phyloP scores from a whole-genome alignment of 2,888 invertebrate species.

The Hyppa rectilinea region DNA sequence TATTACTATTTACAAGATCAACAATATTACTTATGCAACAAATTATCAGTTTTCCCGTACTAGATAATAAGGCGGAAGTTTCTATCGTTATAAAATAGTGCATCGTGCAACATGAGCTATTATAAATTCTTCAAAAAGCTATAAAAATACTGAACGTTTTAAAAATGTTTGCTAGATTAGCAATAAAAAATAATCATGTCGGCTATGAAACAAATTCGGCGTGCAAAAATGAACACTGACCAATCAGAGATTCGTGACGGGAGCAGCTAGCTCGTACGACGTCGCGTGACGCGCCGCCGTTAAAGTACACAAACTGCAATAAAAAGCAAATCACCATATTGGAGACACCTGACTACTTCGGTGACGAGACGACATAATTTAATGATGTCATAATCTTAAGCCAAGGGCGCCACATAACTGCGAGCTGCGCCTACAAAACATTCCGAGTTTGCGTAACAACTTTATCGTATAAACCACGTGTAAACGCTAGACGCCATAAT shows the following conservation, averaged over 20 bases:
- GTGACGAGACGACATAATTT: conserved; percentile 54
- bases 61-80: conserved; percentile 53
- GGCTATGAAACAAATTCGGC: conserved; percentile 46
- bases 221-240: conserved; percentile 46
- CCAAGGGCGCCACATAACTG: conserved; percentile 69
- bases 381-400: conserved; percentile 63
- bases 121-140: conserved; percentile 12
- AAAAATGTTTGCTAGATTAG: neutral
- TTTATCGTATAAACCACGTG: conserved; percentile 68
- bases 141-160: conserved; percentile 4
- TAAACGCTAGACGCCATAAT: conserved; percentile 48
- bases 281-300: conserved; percentile 50
- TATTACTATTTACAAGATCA: conserved; percentile 53
- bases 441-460: conserved; percentile 70
- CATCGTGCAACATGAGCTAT: conserved; percentile 10
- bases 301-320: conserved; percentile 41
- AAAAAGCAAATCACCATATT: conserved; percentile 54
- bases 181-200: conserved; percentile 35
- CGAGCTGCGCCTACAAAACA: conserved; percentile 65
- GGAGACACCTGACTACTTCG: conserved; percentile 52
- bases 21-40: conserved; percentile 44
- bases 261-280: conserved; percentile 11
- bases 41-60: conserved; percentile 48
- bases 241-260: conserved; percentile 46
- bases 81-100: conserved; percentile 37